These are phyloP conservation scores for Amphiprion ocellaris DNA, from an alignment of 2,113 vertebrate species.

Conservation along the genomic window DNA sequence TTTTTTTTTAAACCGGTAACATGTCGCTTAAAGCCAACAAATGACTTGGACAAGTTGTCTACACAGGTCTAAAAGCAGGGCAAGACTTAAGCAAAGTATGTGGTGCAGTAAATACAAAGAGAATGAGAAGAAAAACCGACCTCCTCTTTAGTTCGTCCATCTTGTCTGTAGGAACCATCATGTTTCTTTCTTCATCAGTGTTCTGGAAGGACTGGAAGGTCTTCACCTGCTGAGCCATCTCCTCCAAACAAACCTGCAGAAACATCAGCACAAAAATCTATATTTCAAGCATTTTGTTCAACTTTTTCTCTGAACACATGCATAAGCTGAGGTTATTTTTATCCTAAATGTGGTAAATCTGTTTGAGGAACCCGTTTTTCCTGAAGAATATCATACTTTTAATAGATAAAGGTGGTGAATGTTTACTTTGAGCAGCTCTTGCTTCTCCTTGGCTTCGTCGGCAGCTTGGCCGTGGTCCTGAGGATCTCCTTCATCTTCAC, in stretches of 20 bases:
- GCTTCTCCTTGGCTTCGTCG: constrained; percentile 83
- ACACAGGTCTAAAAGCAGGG: too few relatives aligned
- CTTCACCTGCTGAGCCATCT: constrained; percentile 84
- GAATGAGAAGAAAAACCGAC: constrained; percentile 68
- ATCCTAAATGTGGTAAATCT: too few relatives aligned
- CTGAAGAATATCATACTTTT: background rate
- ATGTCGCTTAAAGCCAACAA: too few relatives aligned
- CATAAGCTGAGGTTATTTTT: too few relatives aligned
- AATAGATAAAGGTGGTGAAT: background rate
- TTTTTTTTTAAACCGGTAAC: too few relatives aligned
- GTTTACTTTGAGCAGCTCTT: constrained; percentile 88
- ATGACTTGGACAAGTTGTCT: too few relatives aligned
- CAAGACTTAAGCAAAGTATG: too few relatives aligned
- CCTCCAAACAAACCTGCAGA: constrained; percentile 84
- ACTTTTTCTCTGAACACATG: too few relatives aligned
- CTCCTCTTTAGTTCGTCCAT: constrained; percentile 94
- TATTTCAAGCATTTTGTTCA: background rate
- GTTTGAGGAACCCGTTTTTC: too few relatives aligned
- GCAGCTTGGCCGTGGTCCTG: constrained; percentile 83
- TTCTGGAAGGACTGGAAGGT: constrained; percentile 90
- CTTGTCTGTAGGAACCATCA: constrained; percentile 88
- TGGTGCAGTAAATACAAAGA: too few relatives aligned
- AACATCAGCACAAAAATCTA: background rate
- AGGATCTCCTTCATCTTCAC: constrained; percentile 81
- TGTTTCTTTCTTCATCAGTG: constrained; percentile 85